A percentile compares a stretch with the other conserved stretches of the same genome.
Conservation (phyloP, 2,113 vertebrate species). For the Hystrix cristata region DNA sequence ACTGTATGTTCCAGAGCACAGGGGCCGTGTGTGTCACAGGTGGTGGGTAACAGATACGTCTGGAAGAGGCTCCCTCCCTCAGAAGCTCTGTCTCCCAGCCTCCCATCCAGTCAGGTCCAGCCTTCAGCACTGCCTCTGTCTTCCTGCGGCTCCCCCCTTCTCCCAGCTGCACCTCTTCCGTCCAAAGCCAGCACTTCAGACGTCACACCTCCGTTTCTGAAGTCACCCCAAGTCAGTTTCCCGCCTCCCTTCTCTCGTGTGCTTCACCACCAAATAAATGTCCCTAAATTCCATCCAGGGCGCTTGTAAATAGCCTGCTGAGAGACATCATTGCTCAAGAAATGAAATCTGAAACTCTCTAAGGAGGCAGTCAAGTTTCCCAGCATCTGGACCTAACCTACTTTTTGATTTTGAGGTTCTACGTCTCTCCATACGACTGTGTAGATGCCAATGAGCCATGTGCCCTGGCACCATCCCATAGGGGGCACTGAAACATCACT, state of each 20-base stretch:
- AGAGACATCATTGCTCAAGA: not conserved
- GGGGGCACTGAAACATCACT: slow-evolving; percentile 59
- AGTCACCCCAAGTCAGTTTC: not conserved
- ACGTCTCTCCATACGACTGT: not conserved
- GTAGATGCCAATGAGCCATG: not conserved
- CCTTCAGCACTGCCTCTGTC: not conserved
- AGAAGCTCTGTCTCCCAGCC: not conserved
- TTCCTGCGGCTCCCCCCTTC: not conserved
- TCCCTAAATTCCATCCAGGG: not conserved
- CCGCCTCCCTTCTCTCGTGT: not conserved
- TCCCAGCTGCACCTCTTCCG: not conserved
- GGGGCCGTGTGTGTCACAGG: not conserved
- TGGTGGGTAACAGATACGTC: not conserved
- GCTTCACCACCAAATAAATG: not conserved
- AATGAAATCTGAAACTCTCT: not conserved
- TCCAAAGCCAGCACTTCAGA: not conserved
- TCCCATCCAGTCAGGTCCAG: not conserved
- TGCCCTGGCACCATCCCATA: slow-evolving; percentile 45
- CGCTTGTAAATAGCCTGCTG: not conserved
- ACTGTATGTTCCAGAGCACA: not conserved
- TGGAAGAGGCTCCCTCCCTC: not conserved
- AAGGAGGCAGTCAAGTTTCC: not conserved
- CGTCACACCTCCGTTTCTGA: not conserved
- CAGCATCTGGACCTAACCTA: not conserved
- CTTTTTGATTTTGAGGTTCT: not conserved